These are phyloP conservation scores for Cancer borealis DNA, from an alignment of 2,888 invertebrate genomes.

Conservation along the genomic window DNA sequence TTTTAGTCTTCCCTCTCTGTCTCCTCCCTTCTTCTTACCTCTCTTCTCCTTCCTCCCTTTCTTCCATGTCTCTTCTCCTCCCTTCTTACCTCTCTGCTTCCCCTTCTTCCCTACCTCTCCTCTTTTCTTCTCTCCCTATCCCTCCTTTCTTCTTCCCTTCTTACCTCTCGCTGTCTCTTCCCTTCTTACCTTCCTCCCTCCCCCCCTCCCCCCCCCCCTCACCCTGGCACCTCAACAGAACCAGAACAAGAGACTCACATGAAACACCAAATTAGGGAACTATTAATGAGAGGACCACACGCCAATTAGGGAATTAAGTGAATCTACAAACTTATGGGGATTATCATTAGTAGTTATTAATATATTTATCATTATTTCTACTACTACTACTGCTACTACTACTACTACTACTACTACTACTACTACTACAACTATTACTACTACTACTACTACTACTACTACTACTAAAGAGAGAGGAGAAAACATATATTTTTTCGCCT, in stretches of 20 bases:
- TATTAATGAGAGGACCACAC: not conserved
- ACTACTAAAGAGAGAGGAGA: not conserved
- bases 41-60: not conserved
- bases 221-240: not conserved
- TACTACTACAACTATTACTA: not conserved
- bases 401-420: not conserved
- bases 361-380: not conserved
- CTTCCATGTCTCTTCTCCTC: too few relatives aligned
- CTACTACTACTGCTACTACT: not conserved
- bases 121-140: not conserved
- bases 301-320: not conserved
- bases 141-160: not conserved
- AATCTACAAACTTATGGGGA: not conserved
- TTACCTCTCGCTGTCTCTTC: not conserved
- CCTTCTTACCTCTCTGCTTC: not conserved
- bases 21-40: not conserved
- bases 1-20: too few relatives aligned
- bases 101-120: not conserved
- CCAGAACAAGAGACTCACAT: not conserved
- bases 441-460: conserved; percentile 20
- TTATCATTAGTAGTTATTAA: too few relatives aligned
- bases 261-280: not conserved
- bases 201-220: not conserved
- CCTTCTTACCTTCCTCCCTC: not conserved
- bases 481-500: not conserved